Evolutionary conservation across 2,113 vertebrate genomes (phyloP).

Genomic region (Gymnogyps californianus): DNA sequence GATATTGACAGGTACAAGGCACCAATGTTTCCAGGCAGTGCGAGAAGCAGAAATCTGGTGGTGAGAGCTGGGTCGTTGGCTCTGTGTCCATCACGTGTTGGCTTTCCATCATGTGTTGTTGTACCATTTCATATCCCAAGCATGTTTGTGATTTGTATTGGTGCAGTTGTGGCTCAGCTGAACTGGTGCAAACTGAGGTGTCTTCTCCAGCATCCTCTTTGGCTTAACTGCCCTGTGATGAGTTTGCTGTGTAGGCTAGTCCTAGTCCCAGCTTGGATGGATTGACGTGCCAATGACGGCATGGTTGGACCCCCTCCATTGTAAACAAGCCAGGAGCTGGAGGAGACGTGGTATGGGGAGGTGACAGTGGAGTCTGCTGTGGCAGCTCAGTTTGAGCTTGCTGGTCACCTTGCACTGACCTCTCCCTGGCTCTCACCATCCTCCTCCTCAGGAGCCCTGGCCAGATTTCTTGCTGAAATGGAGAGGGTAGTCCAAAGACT

Average conservation of each 20-base stretch:
- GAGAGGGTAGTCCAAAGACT: background rate
- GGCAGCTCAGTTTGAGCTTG: background rate
- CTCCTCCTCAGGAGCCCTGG: background rate
- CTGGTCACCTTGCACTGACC: background rate
- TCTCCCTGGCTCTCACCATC: background rate
- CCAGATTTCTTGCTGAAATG: background rate
- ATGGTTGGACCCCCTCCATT: background rate
- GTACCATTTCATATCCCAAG: background rate
- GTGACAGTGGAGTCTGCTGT: background rate
- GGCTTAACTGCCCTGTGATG: background rate
- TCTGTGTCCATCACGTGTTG: background rate
- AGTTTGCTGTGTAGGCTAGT: background rate
- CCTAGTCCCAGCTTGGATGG: background rate
- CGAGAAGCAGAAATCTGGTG: background rate
- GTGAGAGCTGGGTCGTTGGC: background rate
- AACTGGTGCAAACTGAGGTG: background rate
- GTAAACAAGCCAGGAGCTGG: background rate
- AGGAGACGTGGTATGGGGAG: background rate
- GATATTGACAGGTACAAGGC: background rate
- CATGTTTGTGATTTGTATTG: rapidly evolving
- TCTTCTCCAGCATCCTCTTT: background rate
- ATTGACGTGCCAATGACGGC: rapidly evolving
- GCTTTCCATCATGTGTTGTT: background rate
- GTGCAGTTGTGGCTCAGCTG: background rate
- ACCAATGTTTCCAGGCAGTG: background rate